These are phyloP conservation scores for Ephydatia muelleri DNA, from an alignment of 37 sponge, comb jelly and placozoan genomes.

Conservation along the genomic window DNA sequence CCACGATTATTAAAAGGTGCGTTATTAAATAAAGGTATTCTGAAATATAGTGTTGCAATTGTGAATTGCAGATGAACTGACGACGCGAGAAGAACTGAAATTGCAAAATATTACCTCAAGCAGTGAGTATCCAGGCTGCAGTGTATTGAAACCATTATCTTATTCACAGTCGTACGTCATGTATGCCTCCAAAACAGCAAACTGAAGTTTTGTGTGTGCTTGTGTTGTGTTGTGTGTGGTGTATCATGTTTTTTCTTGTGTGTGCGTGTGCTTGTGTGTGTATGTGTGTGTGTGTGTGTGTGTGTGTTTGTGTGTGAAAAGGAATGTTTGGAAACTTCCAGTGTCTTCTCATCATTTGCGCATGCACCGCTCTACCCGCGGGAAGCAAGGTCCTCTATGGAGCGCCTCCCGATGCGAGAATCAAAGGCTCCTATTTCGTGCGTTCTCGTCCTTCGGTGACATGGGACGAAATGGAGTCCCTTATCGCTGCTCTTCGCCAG, in stretches of 20 bases:
- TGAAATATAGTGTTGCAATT: neutral
- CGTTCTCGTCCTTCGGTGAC: slow-evolving; percentile 4
- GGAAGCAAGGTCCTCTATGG: neutral
- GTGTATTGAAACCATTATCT: no score
- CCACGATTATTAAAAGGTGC: neutral
- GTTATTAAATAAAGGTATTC: neutral
- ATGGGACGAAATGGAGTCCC: slow-evolving; percentile 21
- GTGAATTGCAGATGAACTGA: no score
- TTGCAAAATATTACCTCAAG: neutral
- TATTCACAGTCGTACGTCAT: no score
- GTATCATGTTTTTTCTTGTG: no score
- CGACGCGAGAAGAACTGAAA: neutral
- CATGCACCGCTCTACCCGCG: neutral
- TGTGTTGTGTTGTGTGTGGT: no score
- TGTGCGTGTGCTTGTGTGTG: no score
- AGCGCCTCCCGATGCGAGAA: slow-evolving; percentile 13
- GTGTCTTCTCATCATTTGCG: slow-evolving; percentile 6
- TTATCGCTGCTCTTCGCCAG: slow-evolving; percentile 1
- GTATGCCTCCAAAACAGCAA: no score
- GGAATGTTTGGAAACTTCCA: neutral
- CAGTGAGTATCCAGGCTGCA: no score
- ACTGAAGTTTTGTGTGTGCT: no score
- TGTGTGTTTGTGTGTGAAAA: no score
- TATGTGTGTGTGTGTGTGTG: no score
- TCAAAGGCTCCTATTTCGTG: slow-evolving; percentile 35